Evolutionary conservation across 1,140 invertebrate species (phyloP).

Genomic region (Galendromus occidentalis): DNA sequence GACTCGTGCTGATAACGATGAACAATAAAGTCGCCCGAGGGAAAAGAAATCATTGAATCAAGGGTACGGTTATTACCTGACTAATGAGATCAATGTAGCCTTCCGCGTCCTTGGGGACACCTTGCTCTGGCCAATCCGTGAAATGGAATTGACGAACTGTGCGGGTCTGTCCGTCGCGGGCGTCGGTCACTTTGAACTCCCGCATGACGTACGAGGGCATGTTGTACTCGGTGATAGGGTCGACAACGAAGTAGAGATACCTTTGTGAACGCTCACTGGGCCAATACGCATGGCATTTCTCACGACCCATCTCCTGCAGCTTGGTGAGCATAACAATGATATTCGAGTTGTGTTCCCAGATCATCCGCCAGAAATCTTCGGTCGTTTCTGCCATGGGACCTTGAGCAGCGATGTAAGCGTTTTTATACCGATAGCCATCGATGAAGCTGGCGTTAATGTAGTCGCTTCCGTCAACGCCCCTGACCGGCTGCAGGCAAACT

Average conservation of each 20-base stretch:
- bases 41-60: too few relatives aligned
- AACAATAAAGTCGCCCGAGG: too few relatives aligned
- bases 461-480: constrained; percentile 83
- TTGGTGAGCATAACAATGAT: constrained; percentile 98
- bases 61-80: too few relatives aligned
- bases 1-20: too few relatives aligned
- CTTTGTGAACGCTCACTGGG: constrained; percentile 74
- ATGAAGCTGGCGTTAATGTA: constrained; percentile 98
- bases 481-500: constrained; percentile 73
- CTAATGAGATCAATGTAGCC: constrained; percentile 95
- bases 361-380: constrained; percentile 97
- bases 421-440: constrained; percentile 55
- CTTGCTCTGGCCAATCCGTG: constrained; percentile 91
- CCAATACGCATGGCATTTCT: constrained; percentile 98
- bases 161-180: constrained; percentile 73
- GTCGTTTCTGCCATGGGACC: constrained; percentile 85
- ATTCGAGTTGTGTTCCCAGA: constrained; percentile 99
- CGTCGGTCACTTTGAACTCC: constrained; percentile 78
- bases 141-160: constrained; percentile 97
- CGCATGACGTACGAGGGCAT: constrained; percentile 96
- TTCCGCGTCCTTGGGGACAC: constrained; percentile 89
- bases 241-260: constrained; percentile 91
- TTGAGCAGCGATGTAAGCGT: constrained; percentile 94
- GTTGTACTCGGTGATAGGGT: constrained; percentile 97
- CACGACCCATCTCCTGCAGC: constrained; percentile 88